These are phyloP conservation scores for Aurelia sp. DNA, from an alignment of 30 jellyfish, hydroid and myxozoan genomes.

Conservation along the genomic window DNA sequence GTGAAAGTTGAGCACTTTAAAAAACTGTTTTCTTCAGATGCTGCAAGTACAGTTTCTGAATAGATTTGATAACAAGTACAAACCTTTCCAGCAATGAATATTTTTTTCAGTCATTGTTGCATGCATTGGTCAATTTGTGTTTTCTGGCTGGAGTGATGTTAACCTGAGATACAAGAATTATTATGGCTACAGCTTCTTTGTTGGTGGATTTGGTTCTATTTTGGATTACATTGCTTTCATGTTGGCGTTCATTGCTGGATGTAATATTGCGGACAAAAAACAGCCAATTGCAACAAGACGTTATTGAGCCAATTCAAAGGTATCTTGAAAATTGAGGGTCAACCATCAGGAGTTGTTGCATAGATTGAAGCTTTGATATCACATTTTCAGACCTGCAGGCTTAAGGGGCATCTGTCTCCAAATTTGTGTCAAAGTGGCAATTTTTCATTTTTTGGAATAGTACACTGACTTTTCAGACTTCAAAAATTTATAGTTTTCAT, in stretches of 20 bases:
- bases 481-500: too few species aligned
- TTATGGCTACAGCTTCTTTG: slow-evolving; percentile 67
- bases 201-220: slow-evolving; percentile 58
- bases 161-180: slow-evolving; percentile 62
- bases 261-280: not conserved
- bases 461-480: too few species aligned
- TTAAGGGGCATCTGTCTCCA: too few species aligned
- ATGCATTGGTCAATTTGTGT: slow-evolving; percentile 67
- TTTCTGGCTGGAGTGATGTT: slow-evolving; percentile 79
- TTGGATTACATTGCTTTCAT: slow-evolving; percentile 62
- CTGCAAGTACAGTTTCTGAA: too few species aligned
- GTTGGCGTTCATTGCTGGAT: slow-evolving; percentile 70
- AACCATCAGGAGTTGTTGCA: not conserved
- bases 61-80: too few species aligned
- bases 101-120: slow-evolving; percentile 52
- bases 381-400: too few species aligned
- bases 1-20: too few species aligned
- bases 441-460: too few species aligned
- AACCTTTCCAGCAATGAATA: too few species aligned
- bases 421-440: too few species aligned
- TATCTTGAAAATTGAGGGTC: too few species aligned
- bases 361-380: not conserved
- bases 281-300: slow-evolving; percentile 16
- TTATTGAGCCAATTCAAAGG: not conserved
- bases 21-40: too few species aligned